Evolutionary conservation across 2,113 vertebrate species (phyloP).

Genomic region (Hassar affinis): DNA sequence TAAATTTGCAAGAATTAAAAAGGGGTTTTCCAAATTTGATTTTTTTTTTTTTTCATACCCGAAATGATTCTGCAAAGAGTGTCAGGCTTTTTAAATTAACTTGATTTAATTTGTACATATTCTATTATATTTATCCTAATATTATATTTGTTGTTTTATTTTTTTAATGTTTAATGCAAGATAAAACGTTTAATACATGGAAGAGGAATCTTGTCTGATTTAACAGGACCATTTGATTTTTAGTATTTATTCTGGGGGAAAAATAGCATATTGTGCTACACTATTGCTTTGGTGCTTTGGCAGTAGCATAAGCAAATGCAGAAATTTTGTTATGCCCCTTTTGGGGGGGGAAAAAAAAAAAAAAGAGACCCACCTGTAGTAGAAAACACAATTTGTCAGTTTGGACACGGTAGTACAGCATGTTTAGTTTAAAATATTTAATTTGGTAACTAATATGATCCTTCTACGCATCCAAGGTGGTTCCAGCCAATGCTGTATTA

Average conservation of each 20-base stretch:
- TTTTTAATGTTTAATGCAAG: not conserved
- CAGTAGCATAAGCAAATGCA: conserved; percentile 8
- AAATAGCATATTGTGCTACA: conserved; percentile 8
- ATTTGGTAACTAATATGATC: not conserved
- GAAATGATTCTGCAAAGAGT: not conserved
- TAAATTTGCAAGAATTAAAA: not conserved
- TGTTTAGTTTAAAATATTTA: not conserved
- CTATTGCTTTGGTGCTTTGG: conserved; percentile 14
- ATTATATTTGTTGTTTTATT: not conserved
- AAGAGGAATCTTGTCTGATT: not conserved
- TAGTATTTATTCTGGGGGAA: not conserved
- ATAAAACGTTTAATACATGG: not conserved
- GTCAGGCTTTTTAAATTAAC: not conserved
- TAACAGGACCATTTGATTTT: not conserved
- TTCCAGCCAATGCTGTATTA: not conserved
- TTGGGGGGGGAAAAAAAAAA: no score
- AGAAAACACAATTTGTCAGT: not conserved
- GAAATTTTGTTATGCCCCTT: not conserved
- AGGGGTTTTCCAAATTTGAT: not conserved
- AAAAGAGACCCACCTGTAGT: not conserved
- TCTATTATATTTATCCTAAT: not conserved
- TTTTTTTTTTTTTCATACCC: not conserved
- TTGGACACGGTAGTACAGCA: not conserved
- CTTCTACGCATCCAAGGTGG: not conserved
- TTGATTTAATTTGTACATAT: not conserved